Percentiles rank a stretch among this genome's conserved stretches.
These are phyloP conservation scores for Chamaea fasciata DNA, from an alignment of 2,113 vertebrate genomes.

Conservation along the genomic window DNA sequence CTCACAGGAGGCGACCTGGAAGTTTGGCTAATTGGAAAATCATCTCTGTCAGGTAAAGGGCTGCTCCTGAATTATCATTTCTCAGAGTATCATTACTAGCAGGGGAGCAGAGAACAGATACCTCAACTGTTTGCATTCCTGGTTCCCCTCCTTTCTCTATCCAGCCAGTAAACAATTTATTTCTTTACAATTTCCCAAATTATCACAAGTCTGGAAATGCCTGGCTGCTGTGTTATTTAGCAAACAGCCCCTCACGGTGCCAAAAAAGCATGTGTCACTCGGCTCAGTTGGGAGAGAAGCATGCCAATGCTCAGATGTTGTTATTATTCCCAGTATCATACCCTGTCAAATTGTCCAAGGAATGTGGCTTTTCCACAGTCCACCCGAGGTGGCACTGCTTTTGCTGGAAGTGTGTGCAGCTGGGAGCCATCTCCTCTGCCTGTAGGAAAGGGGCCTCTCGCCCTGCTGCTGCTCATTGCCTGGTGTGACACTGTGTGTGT, in stretches of 20 bases:
- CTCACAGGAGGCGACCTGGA: background rate
- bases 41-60: constrained; percentile 20
- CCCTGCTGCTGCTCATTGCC: rapidly evolving
- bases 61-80: constrained; percentile 9
- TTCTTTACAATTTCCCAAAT: background rate
- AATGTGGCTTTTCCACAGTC: background rate
- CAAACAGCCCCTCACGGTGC: background rate
- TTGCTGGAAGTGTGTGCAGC: background rate
- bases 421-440: background rate
- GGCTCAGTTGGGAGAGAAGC: background rate
- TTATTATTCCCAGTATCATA: background rate
- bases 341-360: background rate
- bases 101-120: background rate
- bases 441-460: background rate
- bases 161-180: background rate
- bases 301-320: background rate
- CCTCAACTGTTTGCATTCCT: background rate
- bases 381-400: background rate
- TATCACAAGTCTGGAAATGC: background rate
- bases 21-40: constrained; percentile 34
- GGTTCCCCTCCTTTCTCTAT: background rate
- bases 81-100: background rate
- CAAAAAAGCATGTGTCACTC: background rate
- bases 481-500: background rate
- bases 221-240: background rate